phyloP scores from a whole-genome alignment of 2,797 vertebrate genomes.

The Girardinus metallicus region DNA sequence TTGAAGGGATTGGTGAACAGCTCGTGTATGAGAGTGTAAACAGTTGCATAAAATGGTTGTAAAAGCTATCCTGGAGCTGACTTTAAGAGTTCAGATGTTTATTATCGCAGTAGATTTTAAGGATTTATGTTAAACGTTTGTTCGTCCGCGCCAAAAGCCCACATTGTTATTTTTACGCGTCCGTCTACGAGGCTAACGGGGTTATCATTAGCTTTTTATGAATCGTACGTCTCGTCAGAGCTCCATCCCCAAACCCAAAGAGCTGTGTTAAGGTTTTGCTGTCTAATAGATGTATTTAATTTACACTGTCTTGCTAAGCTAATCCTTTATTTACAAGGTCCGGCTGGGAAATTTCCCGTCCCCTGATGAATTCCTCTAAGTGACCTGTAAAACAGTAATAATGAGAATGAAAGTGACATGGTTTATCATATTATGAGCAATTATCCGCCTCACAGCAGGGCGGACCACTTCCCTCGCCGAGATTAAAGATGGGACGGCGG shows the following conservation, averaged over 20 bases:
- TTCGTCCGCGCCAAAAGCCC: neutral
- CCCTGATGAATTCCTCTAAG: constrained; percentile 51
- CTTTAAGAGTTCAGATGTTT: neutral
- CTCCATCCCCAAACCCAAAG: neutral
- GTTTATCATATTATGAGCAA: constrained; percentile 54
- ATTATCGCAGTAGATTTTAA: neutral
- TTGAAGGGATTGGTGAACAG: neutral
- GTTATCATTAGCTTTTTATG: neutral
- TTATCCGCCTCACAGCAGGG: constrained; percentile 53
- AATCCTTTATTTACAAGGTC: constrained; percentile 56
- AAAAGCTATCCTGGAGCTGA: neutral
- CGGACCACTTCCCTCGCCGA: constrained; percentile 34
- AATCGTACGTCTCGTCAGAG: neutral
- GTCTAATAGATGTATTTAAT: constrained; percentile 38
- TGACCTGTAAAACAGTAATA: constrained; percentile 56
- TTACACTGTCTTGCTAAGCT: constrained; percentile 40
- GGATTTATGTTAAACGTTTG: neutral
- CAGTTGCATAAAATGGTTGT: neutral
- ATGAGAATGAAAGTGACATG: constrained; percentile 56
- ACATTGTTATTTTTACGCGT: neutral
- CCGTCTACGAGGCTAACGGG: no score
- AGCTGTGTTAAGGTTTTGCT: constrained; percentile 20
- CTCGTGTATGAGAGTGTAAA: neutral
- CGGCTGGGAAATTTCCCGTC: constrained; percentile 44
- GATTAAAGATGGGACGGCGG: constrained; percentile 34